Evolutionary conservation across 2,888 invertebrate species (phyloP).

Genomic region (Lepidocyrtoides sp.): DNA sequence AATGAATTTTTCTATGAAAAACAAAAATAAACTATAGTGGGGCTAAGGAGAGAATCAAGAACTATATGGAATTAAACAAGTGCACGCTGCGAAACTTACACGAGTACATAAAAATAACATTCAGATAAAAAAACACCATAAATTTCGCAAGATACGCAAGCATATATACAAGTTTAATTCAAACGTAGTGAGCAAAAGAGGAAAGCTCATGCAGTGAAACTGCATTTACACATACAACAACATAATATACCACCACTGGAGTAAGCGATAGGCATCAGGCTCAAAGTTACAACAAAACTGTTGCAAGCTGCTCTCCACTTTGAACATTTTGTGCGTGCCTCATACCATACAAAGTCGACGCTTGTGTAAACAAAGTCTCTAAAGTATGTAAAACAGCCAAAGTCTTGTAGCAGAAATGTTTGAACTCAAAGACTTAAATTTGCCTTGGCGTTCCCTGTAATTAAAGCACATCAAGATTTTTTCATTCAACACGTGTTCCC

Average conservation of each 20-base stretch:
- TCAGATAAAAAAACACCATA: slow-evolving; percentile 52
- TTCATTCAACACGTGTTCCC: slow-evolving; percentile 64
- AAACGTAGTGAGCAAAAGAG: neutral
- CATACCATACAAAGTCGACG: no score
- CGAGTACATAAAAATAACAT: slow-evolving; percentile 22
- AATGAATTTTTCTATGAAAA: neutral
- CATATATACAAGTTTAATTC: neutral
- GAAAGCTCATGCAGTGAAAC: slow-evolving; percentile 14
- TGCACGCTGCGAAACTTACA: neutral
- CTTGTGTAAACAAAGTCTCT: no score
- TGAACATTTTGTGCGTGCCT: neutral
- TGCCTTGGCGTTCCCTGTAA: slow-evolving; percentile 45
- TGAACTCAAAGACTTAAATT: neutral
- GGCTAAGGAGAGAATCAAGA: neutral
- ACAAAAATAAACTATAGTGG: neutral
- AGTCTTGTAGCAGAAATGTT: neutral
- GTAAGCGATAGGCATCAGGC: neutral
- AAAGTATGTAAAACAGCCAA: no score
- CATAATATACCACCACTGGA: neutral
- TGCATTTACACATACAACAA: neutral
- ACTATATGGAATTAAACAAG: slow-evolving; percentile 12
- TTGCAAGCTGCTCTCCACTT: neutral
- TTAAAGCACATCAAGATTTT: slow-evolving; percentile 51
- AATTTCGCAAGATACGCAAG: slow-evolving; percentile 52
- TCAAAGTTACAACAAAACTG: neutral